Base-by-base conservation (phyloP, 2,113 vertebrate genomes). In the Chelonoidis abingdonii region DNA sequence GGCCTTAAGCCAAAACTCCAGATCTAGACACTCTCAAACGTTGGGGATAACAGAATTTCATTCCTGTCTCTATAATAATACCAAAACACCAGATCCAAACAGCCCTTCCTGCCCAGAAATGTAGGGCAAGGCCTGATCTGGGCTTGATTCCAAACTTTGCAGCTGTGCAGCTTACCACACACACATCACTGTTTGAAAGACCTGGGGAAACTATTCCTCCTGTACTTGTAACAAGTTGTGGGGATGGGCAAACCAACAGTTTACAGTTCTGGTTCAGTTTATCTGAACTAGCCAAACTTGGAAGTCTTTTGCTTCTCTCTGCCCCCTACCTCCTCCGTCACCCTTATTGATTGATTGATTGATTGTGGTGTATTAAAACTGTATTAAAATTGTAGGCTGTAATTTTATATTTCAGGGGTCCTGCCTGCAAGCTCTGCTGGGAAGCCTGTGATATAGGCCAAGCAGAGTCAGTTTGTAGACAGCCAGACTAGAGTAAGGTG, bases 1-100 rank as follows among this genome's bases (percentile, higher is more conserved):
- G 6, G 0, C 0, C 24, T 16, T 62, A 69, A 90, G 27, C 2
- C 11, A 75, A 83, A 91, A 76, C 0, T 0, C 27, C 59, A 5
- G 52, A 22, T 29, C n/a, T 81, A 87, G 89, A 62, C 16, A 35
- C 3, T 53, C 16, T n/a, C 62, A 69, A n/a, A 69, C 3, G 31
- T 5, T 82, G 31, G 22, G 31, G 3, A 57, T 31, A 50, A 8
- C 76, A 44, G 21, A 25, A 69, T 69, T 69, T 69, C 14, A 69
- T 16, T 44, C 72, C 72, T 75, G 3, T 75, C 38, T 44, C 10
- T n/a, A 72, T 38, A 72, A 72, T 41, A n/a, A n/a, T n/a, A n/a
- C n/a, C 69, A n/a, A 72, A 72, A 72, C 69, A 72, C 69, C 19
- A 72, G 31, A 72, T 72, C 69, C n/a, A 72, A 72, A 10, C 16